These are phyloP conservation scores for Meiosimyza decipiens DNA, from an alignment of 2,888 invertebrate species.

Conservation along the genomic window DNA sequence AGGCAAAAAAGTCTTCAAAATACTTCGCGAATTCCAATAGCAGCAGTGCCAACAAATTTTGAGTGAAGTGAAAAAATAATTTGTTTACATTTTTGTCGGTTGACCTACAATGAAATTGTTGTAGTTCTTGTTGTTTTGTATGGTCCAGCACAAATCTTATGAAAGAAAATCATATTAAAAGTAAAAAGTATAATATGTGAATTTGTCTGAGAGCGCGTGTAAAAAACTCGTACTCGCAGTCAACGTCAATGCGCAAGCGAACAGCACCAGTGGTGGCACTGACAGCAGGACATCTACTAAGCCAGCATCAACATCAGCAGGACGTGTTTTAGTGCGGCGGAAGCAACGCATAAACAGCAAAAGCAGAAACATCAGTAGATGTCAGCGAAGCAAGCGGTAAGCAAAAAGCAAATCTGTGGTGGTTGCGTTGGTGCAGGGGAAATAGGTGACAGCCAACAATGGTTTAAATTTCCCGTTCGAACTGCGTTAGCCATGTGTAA, in stretches of 20 bases:
- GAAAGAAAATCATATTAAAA: too few relatives aligned
- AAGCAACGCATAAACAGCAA: background rate
- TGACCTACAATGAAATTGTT: slow-evolving; percentile 36
- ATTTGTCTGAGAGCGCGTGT: too few relatives aligned
- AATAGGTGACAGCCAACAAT: background rate
- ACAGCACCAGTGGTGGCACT: too few relatives aligned
- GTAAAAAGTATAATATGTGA: too few relatives aligned
- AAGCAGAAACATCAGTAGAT: background rate
- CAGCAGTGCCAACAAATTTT: too few relatives aligned
- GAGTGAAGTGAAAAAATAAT: slow-evolving; percentile 39
- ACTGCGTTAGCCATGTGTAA: too few relatives aligned
- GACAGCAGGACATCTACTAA: too few relatives aligned
- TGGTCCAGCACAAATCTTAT: too few relatives aligned
- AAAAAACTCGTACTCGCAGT: too few relatives aligned
- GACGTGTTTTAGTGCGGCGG: background rate
- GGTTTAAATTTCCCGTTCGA: slow-evolving; percentile 15
- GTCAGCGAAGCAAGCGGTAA: slow-evolving; percentile 10
- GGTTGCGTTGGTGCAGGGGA: background rate
- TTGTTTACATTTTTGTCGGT: slow-evolving; percentile 51
- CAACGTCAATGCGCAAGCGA: too few relatives aligned
- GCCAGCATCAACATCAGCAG: too few relatives aligned
- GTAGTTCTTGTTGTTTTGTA: slow-evolving; percentile 13
- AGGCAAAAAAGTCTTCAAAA: background rate
- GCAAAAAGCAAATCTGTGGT: background rate
- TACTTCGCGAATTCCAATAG: too few relatives aligned